These are phyloP conservation scores for Psammodynastes pulverulentus DNA, from an alignment of 2,113 vertebrate genomes.

Conservation along the genomic window DNA sequence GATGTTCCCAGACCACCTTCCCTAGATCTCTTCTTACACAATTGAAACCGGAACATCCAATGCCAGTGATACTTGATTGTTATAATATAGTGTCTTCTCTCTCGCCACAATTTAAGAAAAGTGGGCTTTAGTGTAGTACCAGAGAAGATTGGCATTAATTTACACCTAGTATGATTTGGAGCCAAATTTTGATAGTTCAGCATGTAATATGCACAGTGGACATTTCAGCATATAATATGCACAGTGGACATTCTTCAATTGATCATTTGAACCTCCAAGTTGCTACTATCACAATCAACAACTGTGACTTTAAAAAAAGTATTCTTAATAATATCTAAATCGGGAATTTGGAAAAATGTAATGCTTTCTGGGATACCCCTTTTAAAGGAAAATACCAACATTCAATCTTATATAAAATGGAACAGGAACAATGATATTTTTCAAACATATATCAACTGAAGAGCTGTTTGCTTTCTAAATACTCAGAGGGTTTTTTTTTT, in stretches of 20 bases:
- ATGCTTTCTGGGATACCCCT: background rate
- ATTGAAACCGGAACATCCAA: background rate
- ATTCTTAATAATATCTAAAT: background rate
- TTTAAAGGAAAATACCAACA: background rate
- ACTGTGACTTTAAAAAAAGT: background rate
- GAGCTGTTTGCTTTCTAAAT: background rate
- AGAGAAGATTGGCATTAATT: background rate
- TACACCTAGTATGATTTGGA: background rate
- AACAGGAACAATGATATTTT: background rate
- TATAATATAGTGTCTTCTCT: background rate
- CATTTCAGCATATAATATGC: background rate
- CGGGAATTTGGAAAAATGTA: background rate
- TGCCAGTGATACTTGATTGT: background rate
- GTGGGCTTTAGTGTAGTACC: background rate
- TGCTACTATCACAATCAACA: background rate
- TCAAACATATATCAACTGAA: background rate
- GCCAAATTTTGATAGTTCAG: background rate
- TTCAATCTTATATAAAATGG: background rate
- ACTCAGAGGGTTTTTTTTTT: background rate
- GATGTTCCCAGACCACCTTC: background rate
- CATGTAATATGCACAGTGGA: background rate
- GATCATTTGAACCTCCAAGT: no score
- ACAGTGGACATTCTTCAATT: background rate
- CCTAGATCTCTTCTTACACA: background rate
- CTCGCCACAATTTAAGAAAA: background rate